Percentiles rank a stretch among this genome's conserved stretches.
Conservation (phyloP, 2,797 vertebrate species). For the Halcyon chelicuti region DNA sequence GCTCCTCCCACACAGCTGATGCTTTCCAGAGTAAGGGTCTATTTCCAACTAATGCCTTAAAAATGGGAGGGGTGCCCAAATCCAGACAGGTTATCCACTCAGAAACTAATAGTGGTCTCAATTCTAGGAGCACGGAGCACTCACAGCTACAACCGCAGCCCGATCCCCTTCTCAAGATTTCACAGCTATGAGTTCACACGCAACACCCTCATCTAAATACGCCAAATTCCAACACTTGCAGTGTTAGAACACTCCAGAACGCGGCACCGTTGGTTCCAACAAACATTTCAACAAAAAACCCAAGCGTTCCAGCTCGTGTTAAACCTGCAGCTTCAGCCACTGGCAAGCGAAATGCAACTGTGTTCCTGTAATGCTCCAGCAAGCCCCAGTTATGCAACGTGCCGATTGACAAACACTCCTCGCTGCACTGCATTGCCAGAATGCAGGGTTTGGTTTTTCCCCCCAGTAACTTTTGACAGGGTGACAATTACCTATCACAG, state of each 20-base stretch:
- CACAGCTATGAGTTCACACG: neutral
- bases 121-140: neutral
- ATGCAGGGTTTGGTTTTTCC: neutral
- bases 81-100: neutral
- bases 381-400: neutral
- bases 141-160: neutral
- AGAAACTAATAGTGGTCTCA: accelerated
- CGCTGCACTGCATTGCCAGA: neutral
- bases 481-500: neutral
- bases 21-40: neutral
- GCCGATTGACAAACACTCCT: neutral
- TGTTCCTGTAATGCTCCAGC: neutral
- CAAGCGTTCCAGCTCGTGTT: neutral
- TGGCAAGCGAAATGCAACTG: neutral
- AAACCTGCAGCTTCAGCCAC: neutral
- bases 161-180: accelerated
- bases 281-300: neutral
- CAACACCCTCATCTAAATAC: neutral
- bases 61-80: neutral
- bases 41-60: neutral
- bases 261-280: neutral
- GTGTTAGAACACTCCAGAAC: neutral
- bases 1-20: neutral
- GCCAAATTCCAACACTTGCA: neutral
- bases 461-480: neutral